Percentiles rank a stretch among this genome's conserved stretches.
These are phyloP conservation scores for Mirza zaza DNA, from an alignment of 2,113 vertebrate species.

Conservation along the genomic window DNA sequence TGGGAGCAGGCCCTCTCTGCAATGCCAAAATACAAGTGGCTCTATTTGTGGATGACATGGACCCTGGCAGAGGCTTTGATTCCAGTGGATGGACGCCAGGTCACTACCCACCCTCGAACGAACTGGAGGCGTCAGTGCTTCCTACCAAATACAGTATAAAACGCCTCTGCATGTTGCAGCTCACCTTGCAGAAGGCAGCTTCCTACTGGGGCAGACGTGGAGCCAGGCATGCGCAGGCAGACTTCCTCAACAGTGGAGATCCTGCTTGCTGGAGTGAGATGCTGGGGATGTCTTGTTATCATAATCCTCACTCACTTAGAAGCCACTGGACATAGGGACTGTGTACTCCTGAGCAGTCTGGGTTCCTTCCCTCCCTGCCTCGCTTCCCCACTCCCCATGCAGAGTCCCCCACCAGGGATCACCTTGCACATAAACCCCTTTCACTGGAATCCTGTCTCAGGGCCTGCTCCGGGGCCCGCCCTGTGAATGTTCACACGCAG, in stretches of 20 bases:
- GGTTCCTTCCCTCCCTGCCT: background rate
- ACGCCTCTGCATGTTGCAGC: fast-evolving
- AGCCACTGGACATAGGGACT: fast-evolving
- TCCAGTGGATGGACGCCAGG: background rate
- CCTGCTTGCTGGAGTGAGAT: background rate
- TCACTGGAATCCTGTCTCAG: background rate
- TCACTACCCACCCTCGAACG: background rate
- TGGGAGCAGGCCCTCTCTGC: background rate
- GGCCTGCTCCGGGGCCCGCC: too few relatives aligned
- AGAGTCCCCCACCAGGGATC: background rate
- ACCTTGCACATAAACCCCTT: background rate
- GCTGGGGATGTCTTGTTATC: fast-evolving
- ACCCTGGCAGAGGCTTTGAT: background rate
- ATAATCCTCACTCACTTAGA: background rate
- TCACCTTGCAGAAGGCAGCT: fast-evolving
- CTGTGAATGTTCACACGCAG: fast-evolving
- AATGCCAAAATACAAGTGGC: background rate
- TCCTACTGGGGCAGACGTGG: fast-evolving
- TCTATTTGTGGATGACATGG: background rate
- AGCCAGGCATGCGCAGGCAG: background rate
- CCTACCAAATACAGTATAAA: slow-evolving; percentile 29
- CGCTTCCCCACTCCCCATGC: background rate
- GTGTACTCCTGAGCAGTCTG: too few relatives aligned
- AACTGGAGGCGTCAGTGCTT: background rate
- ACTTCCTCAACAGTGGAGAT: background rate